Evolutionary conservation across 92 coral and sea anemone genomes (phyloP).

Genomic region (Nematostella vectensis): DNA sequence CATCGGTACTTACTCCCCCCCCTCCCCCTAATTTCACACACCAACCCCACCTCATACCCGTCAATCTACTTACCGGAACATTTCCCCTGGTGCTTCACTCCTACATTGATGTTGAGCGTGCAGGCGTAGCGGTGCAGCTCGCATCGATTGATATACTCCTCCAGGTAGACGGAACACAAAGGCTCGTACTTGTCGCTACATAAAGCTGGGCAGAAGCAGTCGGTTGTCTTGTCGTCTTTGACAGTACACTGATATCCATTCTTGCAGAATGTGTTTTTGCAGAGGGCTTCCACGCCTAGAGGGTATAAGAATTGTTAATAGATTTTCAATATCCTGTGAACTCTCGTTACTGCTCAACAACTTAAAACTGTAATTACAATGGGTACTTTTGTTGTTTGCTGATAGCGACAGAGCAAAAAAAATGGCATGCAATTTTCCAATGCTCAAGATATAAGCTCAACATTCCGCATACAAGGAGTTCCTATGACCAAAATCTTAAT

Average conservation of each 20-base stretch:
- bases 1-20: too few relatives aligned
- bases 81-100: slow-evolving; percentile 45
- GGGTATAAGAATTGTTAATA: background rate
- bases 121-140: slow-evolving; percentile 66
- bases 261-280: slow-evolving; percentile 25
- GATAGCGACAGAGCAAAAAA: too few relatives aligned
- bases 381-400: too few relatives aligned
- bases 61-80: slow-evolving; percentile 44
- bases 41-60: too few relatives aligned
- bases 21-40: too few relatives aligned
- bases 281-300: slow-evolving; percentile 7
- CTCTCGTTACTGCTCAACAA: background rate
- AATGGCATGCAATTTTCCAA: too few relatives aligned
- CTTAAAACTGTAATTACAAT: background rate
- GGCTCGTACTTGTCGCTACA: slow-evolving; percentile 27
- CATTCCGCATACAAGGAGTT: too few relatives aligned
- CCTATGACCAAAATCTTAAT: too few relatives aligned
- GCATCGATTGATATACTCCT: slow-evolving; percentile 41
- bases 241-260: slow-evolving; percentile 49
- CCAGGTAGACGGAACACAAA: slow-evolving; percentile 48
- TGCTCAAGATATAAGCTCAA: too few relatives aligned
- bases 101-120: slow-evolving; percentile 40
- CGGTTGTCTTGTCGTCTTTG: slow-evolving; percentile 9
- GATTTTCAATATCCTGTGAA: background rate
- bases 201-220: slow-evolving; percentile 39